Evolutionary conservation across 2,888 invertebrate genomes (phyloP), one percentile per base, ranked within the genome.

Genomic region (Anarsia innoxiella): DNA sequence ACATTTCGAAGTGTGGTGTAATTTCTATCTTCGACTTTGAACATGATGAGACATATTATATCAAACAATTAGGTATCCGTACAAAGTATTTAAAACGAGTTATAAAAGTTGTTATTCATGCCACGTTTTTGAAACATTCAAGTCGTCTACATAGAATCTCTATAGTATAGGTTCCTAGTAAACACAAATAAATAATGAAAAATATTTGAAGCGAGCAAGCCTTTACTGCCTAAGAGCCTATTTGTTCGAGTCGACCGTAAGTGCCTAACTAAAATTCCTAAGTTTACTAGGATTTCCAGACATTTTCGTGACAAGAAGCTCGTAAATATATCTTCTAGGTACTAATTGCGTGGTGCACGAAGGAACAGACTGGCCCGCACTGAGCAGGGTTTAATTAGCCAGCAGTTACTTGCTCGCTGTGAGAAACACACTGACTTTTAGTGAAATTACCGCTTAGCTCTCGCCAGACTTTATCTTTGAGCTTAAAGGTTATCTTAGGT

Each of bases 401-500:
- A n/a, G 12, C 19, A 12, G 35, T 31, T n/a, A 9, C 6, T 30
- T 30, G 3, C n/a, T n/a, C n/a, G 12, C 15, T 28, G 43, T 44
- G 43, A 38, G 43, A 44, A 44, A 30, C 23, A 32, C 30, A 26
- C n/a, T 29, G 11, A 43, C 41, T 48, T 48, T 41, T 49, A 46
- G 52, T 42, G 47, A 51, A 60, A 56, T 48, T 56, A 43, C 39
- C 34, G 40, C 23, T 41, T 42, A 33, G 28, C 41, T 38, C 42
- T 42, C 40, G 36, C 36, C 39, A 34, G 40, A 37, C 41, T 44
- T 51, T 56, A 59, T 60, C 53, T 50, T 15, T 10, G 26, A 48
- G 45, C 49, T 45, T 48, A 53, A 53, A 61, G 60, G 59, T 58
- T 56, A 59, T 59, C 57, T 49, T 6, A 35, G 15, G 39, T 48